Evolutionary conservation across 1,140 invertebrate species (phyloP).

Genomic region (Drosophila melanogaster): DNA sequence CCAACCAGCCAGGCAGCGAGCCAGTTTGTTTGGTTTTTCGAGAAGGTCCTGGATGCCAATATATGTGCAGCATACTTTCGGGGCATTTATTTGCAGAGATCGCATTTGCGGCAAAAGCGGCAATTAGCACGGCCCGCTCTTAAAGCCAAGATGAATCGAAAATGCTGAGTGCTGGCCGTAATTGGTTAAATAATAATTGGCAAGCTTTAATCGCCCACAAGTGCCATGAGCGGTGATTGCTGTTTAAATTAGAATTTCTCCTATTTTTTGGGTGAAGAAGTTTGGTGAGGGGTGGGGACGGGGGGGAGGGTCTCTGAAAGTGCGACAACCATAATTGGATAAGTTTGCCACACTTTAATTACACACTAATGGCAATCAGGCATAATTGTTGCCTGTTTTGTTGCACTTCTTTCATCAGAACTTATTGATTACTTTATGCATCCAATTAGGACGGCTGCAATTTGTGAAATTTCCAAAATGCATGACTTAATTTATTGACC

Average conservation of each 20-base stretch:
- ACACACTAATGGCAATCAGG: conserved; percentile 9
- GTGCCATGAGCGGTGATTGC: conserved; percentile 23
- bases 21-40: conserved; percentile 39
- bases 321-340: conserved; percentile 11
- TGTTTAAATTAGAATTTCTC: conserved; percentile 15
- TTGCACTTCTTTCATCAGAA: conserved; percentile 7
- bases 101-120: conserved; percentile 44
- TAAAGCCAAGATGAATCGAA: conserved; percentile 43
- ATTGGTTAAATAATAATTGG: conserved; percentile 29
- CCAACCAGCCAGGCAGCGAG: conserved; percentile 3
- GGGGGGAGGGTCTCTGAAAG: too few species aligned
- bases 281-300: neutral
- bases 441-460: conserved; percentile 8
- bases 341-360: conserved; percentile 24
- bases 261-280: neutral
- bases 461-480: neutral
- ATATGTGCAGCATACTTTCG: conserved; percentile 38
- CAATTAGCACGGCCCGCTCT: conserved; percentile 36
- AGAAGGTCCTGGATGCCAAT: neutral
- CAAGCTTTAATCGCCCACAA: neutral
- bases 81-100: conserved; percentile 42
- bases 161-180: neutral
- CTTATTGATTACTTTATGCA: conserved; percentile 15
- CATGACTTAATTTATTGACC: neutral
- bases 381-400: conserved; percentile 7